A percentile compares a stretch with the other conserved stretches of the same genome.
These are phyloP conservation scores for Benthosema pterotum DNA, from an alignment of 2,797 vertebrate genomes.

Conservation along the genomic window DNA sequence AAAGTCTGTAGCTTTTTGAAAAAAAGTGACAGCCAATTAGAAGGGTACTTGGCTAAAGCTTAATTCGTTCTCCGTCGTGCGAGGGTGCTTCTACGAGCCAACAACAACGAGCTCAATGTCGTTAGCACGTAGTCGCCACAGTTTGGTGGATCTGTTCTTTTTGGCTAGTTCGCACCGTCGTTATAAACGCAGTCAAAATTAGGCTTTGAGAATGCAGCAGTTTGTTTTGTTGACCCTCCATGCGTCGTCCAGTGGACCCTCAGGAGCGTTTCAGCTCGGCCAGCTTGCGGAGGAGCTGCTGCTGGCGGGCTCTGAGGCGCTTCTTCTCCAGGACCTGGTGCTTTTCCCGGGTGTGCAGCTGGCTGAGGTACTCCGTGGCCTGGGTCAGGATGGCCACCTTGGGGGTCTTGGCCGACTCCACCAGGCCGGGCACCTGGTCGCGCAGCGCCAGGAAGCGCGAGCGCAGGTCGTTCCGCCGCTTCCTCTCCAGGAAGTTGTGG, in stretches of 20 bases:
- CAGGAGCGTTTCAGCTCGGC: conserved; percentile 86
- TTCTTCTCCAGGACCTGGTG: conserved; percentile 87
- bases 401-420: conserved; percentile 88
- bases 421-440: conserved; percentile 89
- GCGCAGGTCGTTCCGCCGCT: conserved; percentile 92
- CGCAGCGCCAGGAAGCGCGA: conserved; percentile 90
- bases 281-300: conserved; percentile 86
- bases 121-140: too few species aligned
- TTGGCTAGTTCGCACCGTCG: too few species aligned
- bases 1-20: conserved; percentile 39
- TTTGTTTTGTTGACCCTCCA: conserved; percentile 17
- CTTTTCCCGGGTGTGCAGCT: conserved; percentile 84
- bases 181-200: too few species aligned
- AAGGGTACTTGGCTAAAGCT: conserved; percentile 34
- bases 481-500: conserved; percentile 95
- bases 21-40: conserved; percentile 51
- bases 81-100: too few species aligned
- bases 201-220: conserved; percentile 33
- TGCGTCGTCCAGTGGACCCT: conserved; percentile 38
- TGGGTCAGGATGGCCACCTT: conserved; percentile 96
- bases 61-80: too few species aligned
- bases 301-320: conserved; percentile 83
- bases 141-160: too few species aligned
- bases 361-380: conserved; percentile 88
- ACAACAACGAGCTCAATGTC: too few species aligned